These are phyloP conservation scores for Vespertilio murinus DNA, from an alignment of 2,797 vertebrate genomes.

Conservation along the genomic window DNA sequence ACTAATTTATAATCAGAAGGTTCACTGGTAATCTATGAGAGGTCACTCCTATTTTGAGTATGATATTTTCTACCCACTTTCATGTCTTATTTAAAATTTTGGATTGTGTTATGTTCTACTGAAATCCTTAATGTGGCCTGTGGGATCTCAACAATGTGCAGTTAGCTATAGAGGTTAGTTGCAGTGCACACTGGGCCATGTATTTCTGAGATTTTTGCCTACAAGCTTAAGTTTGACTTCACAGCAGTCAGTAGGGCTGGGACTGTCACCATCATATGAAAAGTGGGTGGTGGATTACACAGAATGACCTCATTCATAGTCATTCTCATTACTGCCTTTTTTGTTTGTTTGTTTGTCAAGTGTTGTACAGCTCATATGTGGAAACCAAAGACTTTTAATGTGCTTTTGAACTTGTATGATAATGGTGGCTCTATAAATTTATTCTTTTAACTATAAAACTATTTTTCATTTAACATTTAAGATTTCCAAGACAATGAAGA, in stretches of 20 bases:
- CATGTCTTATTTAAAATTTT: slow-evolving; percentile 43
- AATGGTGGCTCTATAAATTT: neutral
- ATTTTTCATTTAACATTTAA: slow-evolving; percentile 41
- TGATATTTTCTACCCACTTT: slow-evolving; percentile 13
- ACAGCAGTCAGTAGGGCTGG: neutral
- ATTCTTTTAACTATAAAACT: slow-evolving; percentile 5
- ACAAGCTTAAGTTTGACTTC: neutral
- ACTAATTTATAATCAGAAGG: neutral
- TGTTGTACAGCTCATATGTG: neutral
- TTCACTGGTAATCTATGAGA: slow-evolving; percentile 27
- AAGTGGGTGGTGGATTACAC: neutral
- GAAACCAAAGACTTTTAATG: neutral
- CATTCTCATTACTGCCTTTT: neutral
- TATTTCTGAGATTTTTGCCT: slow-evolving; percentile 19
- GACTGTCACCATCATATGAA: neutral
- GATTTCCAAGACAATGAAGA: neutral
- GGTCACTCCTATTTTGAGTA: neutral
- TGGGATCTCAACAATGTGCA: neutral
- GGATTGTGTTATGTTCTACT: neutral
- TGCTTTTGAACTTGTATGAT: slow-evolving; percentile 7
- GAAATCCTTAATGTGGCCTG: neutral
- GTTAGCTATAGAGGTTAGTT: neutral
- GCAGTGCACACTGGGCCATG: neutral
- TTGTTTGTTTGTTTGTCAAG: neutral
- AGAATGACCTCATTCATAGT: neutral